Conservation (phyloP, 2,797 vertebrate genomes). For the Cyclura pinguis region DNA sequence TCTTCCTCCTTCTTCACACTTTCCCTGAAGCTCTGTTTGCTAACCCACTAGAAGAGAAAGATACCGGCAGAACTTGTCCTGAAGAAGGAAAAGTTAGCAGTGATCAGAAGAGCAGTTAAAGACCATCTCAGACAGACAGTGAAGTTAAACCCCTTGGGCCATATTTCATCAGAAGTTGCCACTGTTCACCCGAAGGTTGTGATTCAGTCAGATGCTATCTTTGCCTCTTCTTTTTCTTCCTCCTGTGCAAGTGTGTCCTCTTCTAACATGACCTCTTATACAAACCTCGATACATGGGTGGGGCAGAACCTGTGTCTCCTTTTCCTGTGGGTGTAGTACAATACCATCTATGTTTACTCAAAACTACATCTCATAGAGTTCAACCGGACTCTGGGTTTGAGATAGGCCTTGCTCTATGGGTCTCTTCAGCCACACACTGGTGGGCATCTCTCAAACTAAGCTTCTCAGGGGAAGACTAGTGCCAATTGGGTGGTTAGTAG, state of each 20-base stretch:
- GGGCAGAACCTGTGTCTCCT: not conserved
- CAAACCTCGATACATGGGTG: not conserved
- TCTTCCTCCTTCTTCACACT: not conserved
- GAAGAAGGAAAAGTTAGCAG: not conserved
- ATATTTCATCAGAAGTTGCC: not conserved
- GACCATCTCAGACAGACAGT: not conserved
- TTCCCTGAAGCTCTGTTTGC: not conserved
- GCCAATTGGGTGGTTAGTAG: no score
- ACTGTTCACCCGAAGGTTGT: not conserved
- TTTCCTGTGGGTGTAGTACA: not conserved
- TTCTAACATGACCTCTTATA: not conserved
- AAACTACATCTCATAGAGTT: not conserved
- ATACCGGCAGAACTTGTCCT: not conserved
- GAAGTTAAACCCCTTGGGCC: not conserved
- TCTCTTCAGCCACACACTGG: not conserved
- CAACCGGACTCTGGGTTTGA: not conserved
- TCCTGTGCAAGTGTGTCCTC: not conserved
- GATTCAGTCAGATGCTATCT: not conserved
- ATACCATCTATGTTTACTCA: not conserved
- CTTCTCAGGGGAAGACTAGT: not conserved
- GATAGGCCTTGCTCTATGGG: not conserved
- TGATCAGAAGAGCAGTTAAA: not conserved
- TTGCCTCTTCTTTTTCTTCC: not conserved
- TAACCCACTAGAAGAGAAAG: not conserved
- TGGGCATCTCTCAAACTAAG: not conserved